Conservation (phyloP, 1,140 invertebrate genomes). For the Drosophila murphyi region DNA sequence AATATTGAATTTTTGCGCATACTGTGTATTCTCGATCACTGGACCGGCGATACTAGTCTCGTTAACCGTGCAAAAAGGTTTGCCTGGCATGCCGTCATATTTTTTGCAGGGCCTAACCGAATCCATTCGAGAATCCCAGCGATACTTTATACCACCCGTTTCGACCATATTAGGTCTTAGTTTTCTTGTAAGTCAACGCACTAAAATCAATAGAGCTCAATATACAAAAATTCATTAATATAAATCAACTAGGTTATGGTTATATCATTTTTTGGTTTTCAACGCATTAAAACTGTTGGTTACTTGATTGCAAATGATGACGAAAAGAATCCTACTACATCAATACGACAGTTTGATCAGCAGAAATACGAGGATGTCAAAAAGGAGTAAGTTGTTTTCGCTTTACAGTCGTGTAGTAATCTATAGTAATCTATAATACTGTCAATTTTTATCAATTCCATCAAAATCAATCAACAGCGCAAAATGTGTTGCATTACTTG, state of each 20-base stretch:
- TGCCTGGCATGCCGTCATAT: slow-evolving; percentile 81
- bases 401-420: neutral
- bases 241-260: slow-evolving; percentile 55
- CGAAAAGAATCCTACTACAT: slow-evolving; percentile 20
- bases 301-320: slow-evolving; percentile 35
- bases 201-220: neutral
- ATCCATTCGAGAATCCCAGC: slow-evolving; percentile 78
- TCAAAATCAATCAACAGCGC: slow-evolving; percentile 50
- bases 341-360: slow-evolving; percentile 54
- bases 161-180: slow-evolving; percentile 69
- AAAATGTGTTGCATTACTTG: slow-evolving; percentile 76
- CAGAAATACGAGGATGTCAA: slow-evolving; percentile 78
- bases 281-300: slow-evolving; percentile 64
- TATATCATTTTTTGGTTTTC: slow-evolving; percentile 76
- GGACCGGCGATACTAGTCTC: slow-evolving; percentile 66
- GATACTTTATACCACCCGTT: slow-evolving; percentile 82
- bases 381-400: slow-evolving; percentile 67
- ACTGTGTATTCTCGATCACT: slow-evolving; percentile 53
- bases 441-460: neutral
- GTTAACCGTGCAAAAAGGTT: slow-evolving; percentile 70
- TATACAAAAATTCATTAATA: neutral
- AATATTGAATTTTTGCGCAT: slow-evolving; percentile 56
- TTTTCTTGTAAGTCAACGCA: slow-evolving; percentile 59
- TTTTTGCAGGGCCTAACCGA: slow-evolving; percentile 80
- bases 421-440: neutral